Base-by-base conservation (phyloP, 2,888 invertebrate species). In the Cacoxenus indagator region DNA sequence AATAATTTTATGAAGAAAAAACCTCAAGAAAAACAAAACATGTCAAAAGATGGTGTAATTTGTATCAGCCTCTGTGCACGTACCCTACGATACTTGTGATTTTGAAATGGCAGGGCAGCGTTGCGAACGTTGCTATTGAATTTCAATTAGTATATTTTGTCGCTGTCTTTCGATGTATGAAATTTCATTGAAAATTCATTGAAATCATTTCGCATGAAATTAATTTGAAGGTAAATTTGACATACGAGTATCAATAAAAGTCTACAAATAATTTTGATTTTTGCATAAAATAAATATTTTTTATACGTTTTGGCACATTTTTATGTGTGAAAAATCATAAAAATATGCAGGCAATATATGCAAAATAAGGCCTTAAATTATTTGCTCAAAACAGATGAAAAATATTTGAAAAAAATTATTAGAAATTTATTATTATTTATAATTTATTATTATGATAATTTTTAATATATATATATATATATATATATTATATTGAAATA, bases 181-280 rank as follows among this genome's bases (percentile, higher is more conserved):
- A 81, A 37, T 37, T 37, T 37, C 74, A 81, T 65, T 72, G n/a
- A 72, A 76, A 67, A 64, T 17, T 17, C 22, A 51, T 51, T 51
- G 51, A 69, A 54, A 51, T 19, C 24, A 37, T 3, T 61, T 65
- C 51, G 73, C 76, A 75, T 76, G 66, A 72, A 78, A 78, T 75
- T 71, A 73, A 76, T 68, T 78, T 59, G 75, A 76, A 75, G 77
- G 76, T 73, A 74, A 76, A 62, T 70, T 81, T 73, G 68, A 72
- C 69, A 37, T 11, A 37, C 37, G 37, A 8, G 37, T 5, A 1
- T 45, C 45, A 8, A 31, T 54, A 65, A 70, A 24, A 59, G 70
- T 45, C 62, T 51, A 51, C 69, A 69, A 48, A 67, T 61, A 66
- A 68, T 66, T 51, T 68, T 62, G 37, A 65, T 19, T 14, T 55